Percentiles rank a stretch among this genome's conserved stretches.
Evolutionary conservation across 2,797 vertebrate genomes (phyloP).

Genomic region (Pangasius mekongensis): DNA sequence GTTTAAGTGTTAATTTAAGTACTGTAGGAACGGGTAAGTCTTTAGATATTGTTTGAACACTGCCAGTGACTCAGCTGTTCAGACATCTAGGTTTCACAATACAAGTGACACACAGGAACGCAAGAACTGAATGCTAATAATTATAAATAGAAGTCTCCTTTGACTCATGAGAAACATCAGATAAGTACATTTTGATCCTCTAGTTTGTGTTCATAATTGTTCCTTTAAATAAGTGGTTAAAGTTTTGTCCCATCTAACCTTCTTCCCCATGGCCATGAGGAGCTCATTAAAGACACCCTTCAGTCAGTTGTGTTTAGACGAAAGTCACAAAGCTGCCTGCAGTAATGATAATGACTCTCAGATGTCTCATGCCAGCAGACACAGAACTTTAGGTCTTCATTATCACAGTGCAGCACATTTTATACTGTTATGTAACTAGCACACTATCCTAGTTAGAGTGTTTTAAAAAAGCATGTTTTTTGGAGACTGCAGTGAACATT

Average conservation of each 20-base stretch:
- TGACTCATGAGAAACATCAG: neutral
- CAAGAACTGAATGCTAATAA: neutral
- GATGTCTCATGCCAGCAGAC: slow-evolving; percentile 14
- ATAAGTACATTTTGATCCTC: neutral
- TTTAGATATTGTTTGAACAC: too few species aligned
- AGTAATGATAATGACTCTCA: slow-evolving; percentile 28
- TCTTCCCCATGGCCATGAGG: neutral
- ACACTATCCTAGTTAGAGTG: neutral
- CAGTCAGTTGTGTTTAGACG: slow-evolving; percentile 7
- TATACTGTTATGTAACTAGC: neutral
- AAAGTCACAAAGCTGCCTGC: slow-evolving; percentile 15
- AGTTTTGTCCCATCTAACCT: neutral
- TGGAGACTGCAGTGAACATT: neutral
- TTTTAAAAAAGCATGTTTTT: neutral
- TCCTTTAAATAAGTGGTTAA: neutral
- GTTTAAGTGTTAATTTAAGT: too few species aligned
- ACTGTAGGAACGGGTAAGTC: too few species aligned
- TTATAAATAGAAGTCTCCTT: neutral
- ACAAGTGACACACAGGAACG: neutral
- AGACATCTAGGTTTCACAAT: neutral
- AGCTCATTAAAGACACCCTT: slow-evolving; percentile 37
- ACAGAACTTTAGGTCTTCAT: neutral
- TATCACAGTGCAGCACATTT: neutral
- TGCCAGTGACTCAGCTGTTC: too few species aligned
- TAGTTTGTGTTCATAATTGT: neutral